Evolutionary conservation across 2,888 invertebrate genomes (phyloP), one percentile per base, ranked within the genome.

Genomic region (Pyrrhia umbra): DNA sequence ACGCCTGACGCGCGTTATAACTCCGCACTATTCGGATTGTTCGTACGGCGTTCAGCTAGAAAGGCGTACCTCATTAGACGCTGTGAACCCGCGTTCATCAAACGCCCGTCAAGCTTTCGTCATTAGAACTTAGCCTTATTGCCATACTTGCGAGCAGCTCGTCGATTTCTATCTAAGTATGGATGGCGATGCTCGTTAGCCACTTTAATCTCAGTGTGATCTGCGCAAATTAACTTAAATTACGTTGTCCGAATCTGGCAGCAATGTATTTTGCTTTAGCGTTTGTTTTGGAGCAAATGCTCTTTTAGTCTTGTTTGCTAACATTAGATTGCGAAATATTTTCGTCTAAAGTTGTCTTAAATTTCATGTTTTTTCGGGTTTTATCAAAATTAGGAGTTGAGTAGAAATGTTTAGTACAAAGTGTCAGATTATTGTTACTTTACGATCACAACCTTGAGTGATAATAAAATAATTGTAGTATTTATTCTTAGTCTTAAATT

Each of bases 141-240:
- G 47, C 76, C 51, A 21, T 65, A 60, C 76, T 46, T 46, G 72
- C 45, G 23, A 70, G 45, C 34, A n/a, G 49, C 20, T 49, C 13
- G 18, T 46, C 57, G 73, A 70, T 73, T 71, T 71, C 71, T 65
- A 58, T 46, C 73, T 60, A 15, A 65, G 71, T 71, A 70, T 70
- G 72, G 76, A 39, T 65, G 49, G 25, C 46, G 54, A 47, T 60
- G 60, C 57, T 73, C 66, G 71, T 73, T 73, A 73, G 60, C 27
- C 30, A 58, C 54, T 65, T 57, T 60, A 46, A 65, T 60, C 65
- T 51, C 16, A 10, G 34, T 64, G 16, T 15, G 27, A 64, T 60
- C 45, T 57, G 52, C 50, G 65, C 59, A 57, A 43, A 70, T 70
- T 60, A 57, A 46, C 50, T 58, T 42, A 69, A 54, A 43, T 75